These are phyloP conservation scores for Pycnonotus jocosus DNA, from an alignment of 2,113 vertebrate species.

Conservation along the genomic window DNA sequence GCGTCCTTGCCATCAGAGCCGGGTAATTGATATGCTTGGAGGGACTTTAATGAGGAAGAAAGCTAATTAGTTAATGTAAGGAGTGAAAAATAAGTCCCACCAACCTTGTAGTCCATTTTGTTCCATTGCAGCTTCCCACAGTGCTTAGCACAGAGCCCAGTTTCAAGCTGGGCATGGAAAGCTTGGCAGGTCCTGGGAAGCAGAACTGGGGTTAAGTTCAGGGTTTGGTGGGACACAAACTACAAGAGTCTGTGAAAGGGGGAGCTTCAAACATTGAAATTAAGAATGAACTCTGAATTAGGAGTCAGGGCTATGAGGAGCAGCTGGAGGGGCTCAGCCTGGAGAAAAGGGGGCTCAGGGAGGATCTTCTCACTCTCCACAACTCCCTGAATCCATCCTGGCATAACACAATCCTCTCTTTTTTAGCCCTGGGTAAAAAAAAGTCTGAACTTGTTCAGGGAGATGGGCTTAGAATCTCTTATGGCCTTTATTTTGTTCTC, in stretches of 20 bases:
- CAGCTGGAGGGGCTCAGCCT: neutral
- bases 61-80: conserved; percentile 70
- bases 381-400: neutral
- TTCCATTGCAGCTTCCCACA: conserved; percentile 31
- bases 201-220: neutral
- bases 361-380: neutral
- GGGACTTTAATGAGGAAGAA: conserved; percentile 58
- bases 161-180: neutral
- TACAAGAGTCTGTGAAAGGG: accelerated
- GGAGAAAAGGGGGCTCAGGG: neutral
- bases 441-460: neutral
- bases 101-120: conserved; percentile 27
- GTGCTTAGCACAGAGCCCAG: neutral
- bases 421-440: neutral
- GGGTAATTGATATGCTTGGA: conserved; percentile 58
- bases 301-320: neutral
- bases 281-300: neutral
- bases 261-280: neutral
- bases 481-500: neutral
- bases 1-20: conserved; percentile 43
- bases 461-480: neutral
- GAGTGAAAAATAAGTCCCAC: conserved; percentile 48
- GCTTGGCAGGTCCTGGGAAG: neutral
- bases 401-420: neutral
- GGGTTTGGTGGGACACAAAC: neutral